Evolutionary conservation across 2,888 invertebrate genomes (phyloP).

Genomic region (Orthosia cruda): DNA sequence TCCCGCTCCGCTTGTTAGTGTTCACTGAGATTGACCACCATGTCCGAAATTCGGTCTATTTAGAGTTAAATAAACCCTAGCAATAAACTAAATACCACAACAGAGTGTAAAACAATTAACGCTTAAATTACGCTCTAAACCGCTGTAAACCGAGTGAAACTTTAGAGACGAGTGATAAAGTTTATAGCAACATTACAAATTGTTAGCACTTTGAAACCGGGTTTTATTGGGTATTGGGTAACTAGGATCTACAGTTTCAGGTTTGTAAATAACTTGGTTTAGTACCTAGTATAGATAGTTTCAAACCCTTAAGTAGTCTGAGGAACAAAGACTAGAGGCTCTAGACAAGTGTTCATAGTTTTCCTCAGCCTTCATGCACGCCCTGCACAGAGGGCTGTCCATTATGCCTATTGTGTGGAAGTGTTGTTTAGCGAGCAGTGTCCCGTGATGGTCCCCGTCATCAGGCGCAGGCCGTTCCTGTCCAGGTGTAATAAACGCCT

Average conservation of each 20-base stretch:
- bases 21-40: no score
- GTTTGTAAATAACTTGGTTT: neutral
- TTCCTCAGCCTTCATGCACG: no score
- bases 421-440: no score
- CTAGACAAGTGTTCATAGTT: no score
- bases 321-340: no score
- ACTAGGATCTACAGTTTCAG: neutral
- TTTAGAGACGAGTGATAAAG: constrained; percentile 49
- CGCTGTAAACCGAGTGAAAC: constrained; percentile 33
- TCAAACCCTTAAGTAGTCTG: neutral
- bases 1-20: no score
- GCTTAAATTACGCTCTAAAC: constrained; percentile 28
- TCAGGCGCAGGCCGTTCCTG: no score
- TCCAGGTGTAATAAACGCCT: no score
- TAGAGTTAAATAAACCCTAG: neutral
- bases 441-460: no score
- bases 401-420: no score
- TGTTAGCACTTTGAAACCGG: constrained; percentile 40
- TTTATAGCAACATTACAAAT: constrained; percentile 46
- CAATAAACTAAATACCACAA: constrained; percentile 33
- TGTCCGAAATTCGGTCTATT: no score
- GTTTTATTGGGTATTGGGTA: constrained; percentile 17
- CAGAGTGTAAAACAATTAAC: constrained; percentile 48
- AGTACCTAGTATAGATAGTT: neutral
- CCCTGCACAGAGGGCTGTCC: no score